These are phyloP conservation scores for Cyanoderma ruficeps DNA, from an alignment of 2,113 vertebrate genomes.

Conservation along the genomic window DNA sequence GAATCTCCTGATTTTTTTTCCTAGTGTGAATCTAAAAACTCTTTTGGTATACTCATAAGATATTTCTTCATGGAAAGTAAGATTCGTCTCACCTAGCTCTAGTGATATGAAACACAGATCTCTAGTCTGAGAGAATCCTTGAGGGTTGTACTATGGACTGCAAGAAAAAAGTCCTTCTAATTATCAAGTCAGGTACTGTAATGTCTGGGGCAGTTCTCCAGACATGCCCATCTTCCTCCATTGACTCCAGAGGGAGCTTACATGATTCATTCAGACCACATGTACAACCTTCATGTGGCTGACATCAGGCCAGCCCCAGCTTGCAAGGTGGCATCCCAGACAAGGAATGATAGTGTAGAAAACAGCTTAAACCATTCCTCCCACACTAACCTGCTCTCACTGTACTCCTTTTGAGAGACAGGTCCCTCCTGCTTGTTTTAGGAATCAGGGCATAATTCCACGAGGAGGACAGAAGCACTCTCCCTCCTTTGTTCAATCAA, in stretches of 20 bases:
- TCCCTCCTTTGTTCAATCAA: not conserved
- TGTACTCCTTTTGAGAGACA: not conserved
- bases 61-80: not conserved
- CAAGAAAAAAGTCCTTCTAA: not conserved
- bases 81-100: not conserved
- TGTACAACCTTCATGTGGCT: not conserved
- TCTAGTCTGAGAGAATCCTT: not conserved
- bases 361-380: not conserved
- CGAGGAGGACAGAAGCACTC: not conserved
- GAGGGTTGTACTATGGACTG: rapidly evolving
- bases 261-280: not conserved
- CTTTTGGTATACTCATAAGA: not conserved
- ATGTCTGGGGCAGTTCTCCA: not conserved
- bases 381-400: not conserved
- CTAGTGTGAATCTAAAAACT: not conserved
- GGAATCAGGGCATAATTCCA: not conserved
- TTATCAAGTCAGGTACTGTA: not conserved
- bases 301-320: not conserved
- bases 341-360: not conserved
- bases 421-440: not conserved
- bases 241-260: not conserved
- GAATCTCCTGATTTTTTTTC: not conserved
- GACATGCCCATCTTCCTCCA: not conserved
- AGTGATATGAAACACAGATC: not conserved
- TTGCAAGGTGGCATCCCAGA: not conserved